Evolutionary conservation across 2,888 invertebrate genomes (phyloP).

Genomic region (Meta bourneti): DNA sequence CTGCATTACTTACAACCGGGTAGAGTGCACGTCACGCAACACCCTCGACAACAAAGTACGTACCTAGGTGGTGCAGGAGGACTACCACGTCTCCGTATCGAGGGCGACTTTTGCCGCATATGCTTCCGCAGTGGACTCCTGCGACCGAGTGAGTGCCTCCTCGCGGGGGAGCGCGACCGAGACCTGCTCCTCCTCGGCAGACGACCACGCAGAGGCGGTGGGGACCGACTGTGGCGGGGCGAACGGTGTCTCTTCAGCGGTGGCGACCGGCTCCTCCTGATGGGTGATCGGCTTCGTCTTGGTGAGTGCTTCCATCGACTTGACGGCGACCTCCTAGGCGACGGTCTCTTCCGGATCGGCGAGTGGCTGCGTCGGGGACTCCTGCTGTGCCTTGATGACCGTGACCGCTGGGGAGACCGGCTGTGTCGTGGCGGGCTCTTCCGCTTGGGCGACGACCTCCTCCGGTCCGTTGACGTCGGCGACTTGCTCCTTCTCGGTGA

Average conservation of each 20-base stretch:
- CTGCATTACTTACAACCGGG: too few relatives aligned
- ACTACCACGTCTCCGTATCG: conserved; percentile 27
- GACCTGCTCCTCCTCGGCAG: conserved; percentile 52
- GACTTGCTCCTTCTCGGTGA: conserved; percentile 20
- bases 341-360: conserved; percentile 47
- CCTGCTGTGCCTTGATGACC: conserved; percentile 50
- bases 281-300: conserved; percentile 56
- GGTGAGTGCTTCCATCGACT: conserved; percentile 60
- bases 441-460: conserved; percentile 37
- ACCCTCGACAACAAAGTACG: not conserved
- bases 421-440: conserved; percentile 4
- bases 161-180: conserved; percentile 48
- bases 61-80: conserved; percentile 58
- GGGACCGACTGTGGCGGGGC: conserved; percentile 59
- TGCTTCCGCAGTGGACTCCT: conserved; percentile 61
- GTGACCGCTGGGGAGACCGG: conserved; percentile 73
- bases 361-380: conserved; percentile 68
- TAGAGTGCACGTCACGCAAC: too few relatives aligned
- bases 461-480: conserved; percentile 40
- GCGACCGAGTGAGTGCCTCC: conserved; percentile 47
- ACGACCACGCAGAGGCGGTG: conserved; percentile 42
- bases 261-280: conserved; percentile 55
- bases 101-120: conserved; percentile 37
- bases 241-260: conserved; percentile 60
- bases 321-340: conserved; percentile 78